Evolutionary conservation across 1,140 invertebrate genomes (phyloP).

Genomic region (Neotoxoptera formosana): DNA sequence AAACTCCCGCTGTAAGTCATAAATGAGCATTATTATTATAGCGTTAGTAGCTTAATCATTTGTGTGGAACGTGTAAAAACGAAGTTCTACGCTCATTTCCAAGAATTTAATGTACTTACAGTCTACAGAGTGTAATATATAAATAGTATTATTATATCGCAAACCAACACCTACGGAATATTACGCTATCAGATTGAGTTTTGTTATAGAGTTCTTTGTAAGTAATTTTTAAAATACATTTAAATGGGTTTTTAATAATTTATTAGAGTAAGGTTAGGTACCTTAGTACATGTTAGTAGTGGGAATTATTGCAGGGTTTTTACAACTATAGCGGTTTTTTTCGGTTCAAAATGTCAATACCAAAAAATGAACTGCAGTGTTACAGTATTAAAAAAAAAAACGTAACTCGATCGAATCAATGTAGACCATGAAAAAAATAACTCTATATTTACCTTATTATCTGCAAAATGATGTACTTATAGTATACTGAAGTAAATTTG

Average conservation of each 20-base stretch:
- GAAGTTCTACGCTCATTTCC: neutral
- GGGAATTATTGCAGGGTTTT: no score
- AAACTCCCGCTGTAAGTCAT: neutral
- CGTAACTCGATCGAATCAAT: neutral
- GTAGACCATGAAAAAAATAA: neutral
- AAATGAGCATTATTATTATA: neutral
- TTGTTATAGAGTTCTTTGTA: neutral
- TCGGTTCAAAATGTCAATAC: neutral
- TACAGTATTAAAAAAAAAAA: neutral
- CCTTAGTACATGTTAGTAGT: no score
- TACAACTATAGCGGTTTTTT: neutral
- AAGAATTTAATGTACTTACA: neutral
- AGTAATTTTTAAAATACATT: neutral
- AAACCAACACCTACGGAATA: neutral
- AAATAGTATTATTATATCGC: neutral
- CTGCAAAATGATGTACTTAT: neutral
- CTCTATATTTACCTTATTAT: neutral
- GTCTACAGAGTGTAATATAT: neutral
- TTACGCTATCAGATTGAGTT: no score
- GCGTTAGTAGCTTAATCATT: neutral
- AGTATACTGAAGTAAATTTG: neutral
- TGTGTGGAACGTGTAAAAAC: neutral
- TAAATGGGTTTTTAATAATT: neutral
- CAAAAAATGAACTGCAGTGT: neutral
- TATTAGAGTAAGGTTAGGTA: neutral